Percentiles rank a stretch among this genome's conserved stretches.
phyloP scores from a whole-genome alignment of 92 coral and sea anemone species.

The Zoanthus sociatus region DNA sequence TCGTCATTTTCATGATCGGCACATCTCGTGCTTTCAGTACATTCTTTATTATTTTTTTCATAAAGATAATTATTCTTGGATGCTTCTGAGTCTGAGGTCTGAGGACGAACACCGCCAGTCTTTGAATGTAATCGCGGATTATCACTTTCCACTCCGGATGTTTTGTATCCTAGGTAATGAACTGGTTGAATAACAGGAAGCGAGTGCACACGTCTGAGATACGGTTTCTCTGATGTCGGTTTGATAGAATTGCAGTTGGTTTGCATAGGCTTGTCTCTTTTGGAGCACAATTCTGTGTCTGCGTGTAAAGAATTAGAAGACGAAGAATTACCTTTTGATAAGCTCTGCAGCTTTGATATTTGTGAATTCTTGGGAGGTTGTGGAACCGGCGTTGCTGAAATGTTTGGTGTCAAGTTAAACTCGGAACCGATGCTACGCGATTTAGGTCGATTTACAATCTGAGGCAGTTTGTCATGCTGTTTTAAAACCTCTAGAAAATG shows the following conservation, averaged over 20 bases:
- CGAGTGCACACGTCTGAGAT: slow-evolving; percentile 29
- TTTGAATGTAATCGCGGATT: background rate
- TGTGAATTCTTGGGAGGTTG: background rate
- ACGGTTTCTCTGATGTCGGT: slow-evolving; percentile 4
- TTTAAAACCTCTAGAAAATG: slow-evolving; percentile 40
- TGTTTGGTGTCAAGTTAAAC: slow-evolving; percentile 10
- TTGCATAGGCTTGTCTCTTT: slow-evolving; percentile 20
- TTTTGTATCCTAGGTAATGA: slow-evolving; percentile 10
- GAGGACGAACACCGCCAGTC: slow-evolving; percentile 18
- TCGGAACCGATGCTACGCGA: slow-evolving; percentile 15
- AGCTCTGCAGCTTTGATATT: slow-evolving; percentile 20
- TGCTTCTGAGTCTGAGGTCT: slow-evolving; percentile 8
- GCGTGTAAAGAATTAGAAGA: slow-evolving; percentile 17
- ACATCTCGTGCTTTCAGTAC: background rate
- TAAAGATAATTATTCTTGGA: background rate
- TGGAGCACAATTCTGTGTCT: slow-evolving; percentile 5
- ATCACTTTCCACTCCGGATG: slow-evolving; percentile 39
- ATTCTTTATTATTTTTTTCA: background rate
- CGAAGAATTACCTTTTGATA: slow-evolving; percentile 28
- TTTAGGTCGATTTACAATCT: slow-evolving; percentile 7
- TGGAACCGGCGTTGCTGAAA: background rate
- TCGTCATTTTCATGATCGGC: slow-evolving; percentile 10
- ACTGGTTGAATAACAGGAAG: slow-evolving; percentile 32
- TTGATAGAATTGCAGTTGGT: slow-evolving; percentile 4
- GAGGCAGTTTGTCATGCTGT: slow-evolving; percentile 20